phyloP scores from a whole-genome alignment of 2,113 vertebrate genomes.

The Epinephelus lanceolatus region DNA sequence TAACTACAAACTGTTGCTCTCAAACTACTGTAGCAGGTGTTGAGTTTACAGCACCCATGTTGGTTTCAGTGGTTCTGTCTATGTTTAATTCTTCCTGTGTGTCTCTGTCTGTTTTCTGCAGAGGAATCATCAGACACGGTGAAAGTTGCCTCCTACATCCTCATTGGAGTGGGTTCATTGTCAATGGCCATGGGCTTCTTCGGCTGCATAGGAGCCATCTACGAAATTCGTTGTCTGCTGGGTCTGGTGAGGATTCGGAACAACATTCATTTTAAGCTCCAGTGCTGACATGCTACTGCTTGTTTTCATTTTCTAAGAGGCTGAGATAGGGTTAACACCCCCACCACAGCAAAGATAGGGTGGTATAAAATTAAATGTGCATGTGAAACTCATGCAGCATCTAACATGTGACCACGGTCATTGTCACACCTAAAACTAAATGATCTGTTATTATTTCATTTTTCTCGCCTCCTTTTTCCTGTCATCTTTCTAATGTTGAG shows the following conservation, averaged over 20 bases:
- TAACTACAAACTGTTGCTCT: neutral
- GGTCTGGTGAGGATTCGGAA: conserved; percentile 88
- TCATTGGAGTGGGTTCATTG: conserved; percentile 87
- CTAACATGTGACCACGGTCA: neutral
- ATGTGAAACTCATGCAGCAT: neutral
- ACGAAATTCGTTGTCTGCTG: conserved; percentile 92
- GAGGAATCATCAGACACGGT: conserved; percentile 88
- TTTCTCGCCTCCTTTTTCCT: neutral
- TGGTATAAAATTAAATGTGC: neutral
- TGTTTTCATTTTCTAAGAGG: neutral
- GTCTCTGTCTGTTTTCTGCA: conserved; percentile 56
- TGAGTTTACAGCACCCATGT: neutral
- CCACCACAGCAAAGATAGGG: neutral
- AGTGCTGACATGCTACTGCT: neutral
- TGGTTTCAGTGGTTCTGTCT: neutral
- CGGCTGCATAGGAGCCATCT: conserved; percentile 93
- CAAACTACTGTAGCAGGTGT: neutral
- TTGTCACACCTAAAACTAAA: conserved; percentile 13
- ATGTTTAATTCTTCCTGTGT: conserved; percentile 20
- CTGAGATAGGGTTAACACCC: neutral
- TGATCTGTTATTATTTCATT: neutral
- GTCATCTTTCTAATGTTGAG: neutral
- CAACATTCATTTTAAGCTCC: neutral
- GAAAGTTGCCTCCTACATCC: conserved; percentile 87
- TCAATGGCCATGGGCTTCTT: conserved; percentile 95